These are phyloP conservation scores for Drosophila athabasca DNA, from an alignment of 1,140 invertebrate genomes.

Conservation along the genomic window DNA sequence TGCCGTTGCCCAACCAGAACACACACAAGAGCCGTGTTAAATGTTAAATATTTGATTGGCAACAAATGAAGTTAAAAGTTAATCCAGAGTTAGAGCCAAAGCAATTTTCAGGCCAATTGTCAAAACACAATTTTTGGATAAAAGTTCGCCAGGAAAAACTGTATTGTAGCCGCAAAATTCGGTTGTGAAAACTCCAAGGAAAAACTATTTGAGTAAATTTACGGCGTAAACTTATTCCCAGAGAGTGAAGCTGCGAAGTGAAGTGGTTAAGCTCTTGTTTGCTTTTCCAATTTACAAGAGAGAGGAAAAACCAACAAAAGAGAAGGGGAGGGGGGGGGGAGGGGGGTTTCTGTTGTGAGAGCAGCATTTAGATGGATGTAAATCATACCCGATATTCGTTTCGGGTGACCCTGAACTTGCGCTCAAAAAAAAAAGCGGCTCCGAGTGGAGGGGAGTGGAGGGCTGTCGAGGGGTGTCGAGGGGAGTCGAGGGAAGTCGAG, in stretches of 20 bases:
- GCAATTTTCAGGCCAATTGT: constrained; percentile 30
- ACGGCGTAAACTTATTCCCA: constrained; percentile 39
- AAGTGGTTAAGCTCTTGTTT: constrained; percentile 31
- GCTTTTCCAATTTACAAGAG: constrained; percentile 48
- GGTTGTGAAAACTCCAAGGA: constrained; percentile 31
- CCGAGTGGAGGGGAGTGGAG: not conserved
- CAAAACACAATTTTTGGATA: constrained; percentile 8
- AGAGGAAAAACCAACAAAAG: constrained; percentile 60
- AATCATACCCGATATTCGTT: constrained; percentile 29
- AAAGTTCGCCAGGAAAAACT: not conserved
- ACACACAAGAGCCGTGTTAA: constrained; percentile 29
- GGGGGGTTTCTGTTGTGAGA: constrained; percentile 18
- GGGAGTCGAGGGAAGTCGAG: no score
- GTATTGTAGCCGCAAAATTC: constrained; percentile 14
- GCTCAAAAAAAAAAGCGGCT: constrained; percentile 12
- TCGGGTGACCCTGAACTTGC: constrained; percentile 66
- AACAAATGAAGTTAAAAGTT: constrained; percentile 22
- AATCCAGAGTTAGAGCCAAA: not conserved
- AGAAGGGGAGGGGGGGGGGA: not conserved
- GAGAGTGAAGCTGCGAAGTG: constrained; percentile 8
- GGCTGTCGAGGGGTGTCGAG: no score
- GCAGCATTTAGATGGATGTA: constrained; percentile 36
- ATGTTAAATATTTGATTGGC: constrained; percentile 50
- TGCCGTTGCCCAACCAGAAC: not conserved
- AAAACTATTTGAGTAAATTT: constrained; percentile 41